Evolutionary conservation across 2,888 invertebrate genomes (phyloP).

Genomic region (Barypeithes pellucidus): DNA sequence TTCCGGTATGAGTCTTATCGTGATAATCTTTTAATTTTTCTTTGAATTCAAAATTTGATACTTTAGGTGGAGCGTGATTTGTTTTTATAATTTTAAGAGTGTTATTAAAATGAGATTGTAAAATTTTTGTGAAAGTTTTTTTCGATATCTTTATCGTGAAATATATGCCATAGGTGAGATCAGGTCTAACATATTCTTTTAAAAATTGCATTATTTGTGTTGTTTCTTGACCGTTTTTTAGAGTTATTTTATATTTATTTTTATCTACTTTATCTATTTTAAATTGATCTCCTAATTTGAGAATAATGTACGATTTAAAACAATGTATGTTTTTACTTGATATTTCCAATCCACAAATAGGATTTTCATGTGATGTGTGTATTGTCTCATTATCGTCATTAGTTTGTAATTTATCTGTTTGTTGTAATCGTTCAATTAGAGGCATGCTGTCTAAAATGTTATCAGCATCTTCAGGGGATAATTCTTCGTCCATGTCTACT

Average conservation of each 20-base stretch:
- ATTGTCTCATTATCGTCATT: slow-evolving; percentile 9
- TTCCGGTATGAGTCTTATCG: too few relatives aligned
- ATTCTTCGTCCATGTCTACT: slow-evolving; percentile 13
- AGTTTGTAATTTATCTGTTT: neutral
- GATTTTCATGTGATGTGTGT: slow-evolving; percentile 27
- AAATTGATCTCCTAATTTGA: slow-evolving; percentile 16
- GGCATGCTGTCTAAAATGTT: neutral
- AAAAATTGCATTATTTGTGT: slow-evolving; percentile 13
- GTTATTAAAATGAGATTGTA: slow-evolving; percentile 13
- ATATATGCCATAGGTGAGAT: slow-evolving; percentile 27
- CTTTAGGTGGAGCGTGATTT: slow-evolving; percentile 9
- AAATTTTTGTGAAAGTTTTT: slow-evolving; percentile 3
- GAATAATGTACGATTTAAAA: slow-evolving; percentile 17
- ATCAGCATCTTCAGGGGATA: slow-evolving; percentile 16
- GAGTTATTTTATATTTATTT: slow-evolving; percentile 23
- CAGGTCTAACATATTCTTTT: slow-evolving; percentile 20
- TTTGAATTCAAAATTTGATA: too few relatives aligned
- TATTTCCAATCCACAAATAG: slow-evolving; percentile 22
- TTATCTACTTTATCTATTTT: slow-evolving; percentile 27
- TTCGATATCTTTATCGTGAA: slow-evolving; percentile 18
- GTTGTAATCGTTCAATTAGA: neutral
- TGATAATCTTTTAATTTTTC: too few relatives aligned
- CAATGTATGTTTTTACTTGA: slow-evolving; percentile 22
- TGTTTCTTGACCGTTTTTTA: slow-evolving; percentile 27
- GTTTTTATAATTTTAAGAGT: slow-evolving; percentile 16